phyloP scores from a whole-genome alignment of 1,140 invertebrate species.

The Drosophila orena region DNA sequence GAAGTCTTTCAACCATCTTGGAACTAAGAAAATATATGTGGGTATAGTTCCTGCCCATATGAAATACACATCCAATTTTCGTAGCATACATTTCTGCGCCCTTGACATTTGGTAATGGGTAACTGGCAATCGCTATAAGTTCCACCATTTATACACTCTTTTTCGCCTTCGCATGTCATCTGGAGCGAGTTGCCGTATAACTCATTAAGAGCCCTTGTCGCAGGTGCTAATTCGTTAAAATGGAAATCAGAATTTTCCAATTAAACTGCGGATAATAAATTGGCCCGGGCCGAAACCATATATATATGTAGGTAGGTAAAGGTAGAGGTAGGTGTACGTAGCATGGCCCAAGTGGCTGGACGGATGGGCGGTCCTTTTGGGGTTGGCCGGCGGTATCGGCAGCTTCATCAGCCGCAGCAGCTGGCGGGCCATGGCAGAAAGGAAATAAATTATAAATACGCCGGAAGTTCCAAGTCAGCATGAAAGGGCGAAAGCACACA shows the following conservation, averaged over 20 bases:
- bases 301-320: neutral
- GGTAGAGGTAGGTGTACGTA: too few relatives aligned
- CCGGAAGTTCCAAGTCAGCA: conserved; percentile 81
- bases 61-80: neutral
- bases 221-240: conserved; percentile 84
- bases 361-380: conserved; percentile 7
- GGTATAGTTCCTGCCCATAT: neutral
- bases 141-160: conserved; percentile 18
- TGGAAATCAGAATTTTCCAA: conserved; percentile 84
- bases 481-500: conserved; percentile 69
- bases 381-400: conserved; percentile 47
- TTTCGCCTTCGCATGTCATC: conserved; percentile 42
- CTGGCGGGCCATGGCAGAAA: conserved; percentile 51
- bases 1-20: too few relatives aligned
- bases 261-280: conserved; percentile 83
- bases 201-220: conserved; percentile 81
- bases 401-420: conserved; percentile 30
- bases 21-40: too few relatives aligned
- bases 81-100: conserved; percentile 15
- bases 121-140: neutral
- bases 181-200: conserved; percentile 70
- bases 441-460: conserved; percentile 84
- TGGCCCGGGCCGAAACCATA: conserved; percentile 54
- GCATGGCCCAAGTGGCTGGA: too few relatives aligned
- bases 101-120: neutral